Percentiles rank a stretch among this genome's conserved stretches.
phyloP scores from a whole-genome alignment of 2,113 vertebrate genomes.

The Chlorodrepanis virens region DNA sequence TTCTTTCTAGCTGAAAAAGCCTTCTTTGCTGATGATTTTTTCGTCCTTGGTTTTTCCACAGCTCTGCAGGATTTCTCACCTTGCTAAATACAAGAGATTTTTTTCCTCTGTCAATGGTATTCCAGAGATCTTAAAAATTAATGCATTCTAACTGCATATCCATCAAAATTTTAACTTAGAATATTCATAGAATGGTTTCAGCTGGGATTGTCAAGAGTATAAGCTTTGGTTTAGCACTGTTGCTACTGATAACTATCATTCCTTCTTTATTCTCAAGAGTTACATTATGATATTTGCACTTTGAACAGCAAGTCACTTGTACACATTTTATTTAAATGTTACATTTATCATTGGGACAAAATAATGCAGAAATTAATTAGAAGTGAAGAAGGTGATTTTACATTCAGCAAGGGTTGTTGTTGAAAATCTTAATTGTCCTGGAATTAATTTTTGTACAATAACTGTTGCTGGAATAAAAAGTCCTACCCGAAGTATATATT shows the following conservation, averaged over 20 bases:
- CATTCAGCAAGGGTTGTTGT: neutral
- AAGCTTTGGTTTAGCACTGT: neutral
- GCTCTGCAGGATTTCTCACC: neutral
- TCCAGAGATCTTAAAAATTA: neutral
- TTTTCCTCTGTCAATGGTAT: neutral
- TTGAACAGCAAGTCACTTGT: neutral
- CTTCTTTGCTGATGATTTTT: neutral
- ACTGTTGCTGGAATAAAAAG: neutral
- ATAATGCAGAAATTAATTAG: neutral
- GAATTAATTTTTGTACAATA: neutral
- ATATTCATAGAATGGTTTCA: neutral
- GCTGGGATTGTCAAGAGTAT: neutral
- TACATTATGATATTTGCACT: neutral
- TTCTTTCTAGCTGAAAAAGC: neutral
- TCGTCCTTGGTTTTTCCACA: neutral
- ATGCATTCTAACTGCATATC: neutral
- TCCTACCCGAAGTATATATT: neutral
- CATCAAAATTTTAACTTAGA: neutral
- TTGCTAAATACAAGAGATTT: neutral
- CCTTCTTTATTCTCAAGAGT: neutral
- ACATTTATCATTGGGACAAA: neutral
- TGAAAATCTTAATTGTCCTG: neutral
- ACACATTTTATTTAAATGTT: neutral
- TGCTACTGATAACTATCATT: neutral
- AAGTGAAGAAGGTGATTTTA: neutral